Percentiles rank a stretch among this genome's conserved stretches.
These are phyloP conservation scores for Nephila pilipes DNA, from an alignment of 1,140 invertebrate genomes.

Conservation along the genomic window DNA sequence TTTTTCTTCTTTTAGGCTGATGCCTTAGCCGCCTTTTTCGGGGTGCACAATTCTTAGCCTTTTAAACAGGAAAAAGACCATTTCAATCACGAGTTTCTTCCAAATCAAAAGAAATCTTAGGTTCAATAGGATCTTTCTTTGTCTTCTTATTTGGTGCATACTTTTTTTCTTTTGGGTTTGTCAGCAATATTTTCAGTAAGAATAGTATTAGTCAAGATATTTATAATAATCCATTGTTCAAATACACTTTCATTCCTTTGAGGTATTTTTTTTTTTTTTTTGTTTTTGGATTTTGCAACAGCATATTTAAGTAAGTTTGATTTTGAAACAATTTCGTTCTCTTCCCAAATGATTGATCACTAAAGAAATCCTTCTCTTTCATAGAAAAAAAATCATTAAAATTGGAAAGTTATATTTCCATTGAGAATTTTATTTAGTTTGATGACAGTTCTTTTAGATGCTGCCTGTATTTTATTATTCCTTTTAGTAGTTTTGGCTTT, in stretches of 20 bases:
- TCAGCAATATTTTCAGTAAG: background rate
- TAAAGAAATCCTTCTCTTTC: too few species aligned
- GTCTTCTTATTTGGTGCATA: background rate
- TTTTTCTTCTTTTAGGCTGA: background rate
- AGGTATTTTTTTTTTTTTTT: too few species aligned
- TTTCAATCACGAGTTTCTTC: background rate
- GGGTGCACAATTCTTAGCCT: background rate
- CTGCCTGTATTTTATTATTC: background rate
- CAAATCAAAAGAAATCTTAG: background rate
- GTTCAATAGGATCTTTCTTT: background rate
- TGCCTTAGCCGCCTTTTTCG: background rate
- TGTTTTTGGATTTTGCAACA: too few species aligned
- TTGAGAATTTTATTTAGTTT: too few species aligned
- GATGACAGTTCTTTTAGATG: background rate
- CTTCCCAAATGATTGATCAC: too few species aligned
- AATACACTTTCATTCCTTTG: background rate
- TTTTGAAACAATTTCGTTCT: too few species aligned
- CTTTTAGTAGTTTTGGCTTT: conserved; percentile 19
- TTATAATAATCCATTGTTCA: background rate
- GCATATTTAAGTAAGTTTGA: too few species aligned
- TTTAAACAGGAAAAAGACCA: background rate
- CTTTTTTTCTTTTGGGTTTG: background rate
- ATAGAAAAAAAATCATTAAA: too few species aligned
- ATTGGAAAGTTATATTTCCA: too few species aligned
- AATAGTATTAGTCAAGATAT: background rate